Conservation (phyloP, 1,140 invertebrate genomes). For the Drosophila nannoptera region DNA sequence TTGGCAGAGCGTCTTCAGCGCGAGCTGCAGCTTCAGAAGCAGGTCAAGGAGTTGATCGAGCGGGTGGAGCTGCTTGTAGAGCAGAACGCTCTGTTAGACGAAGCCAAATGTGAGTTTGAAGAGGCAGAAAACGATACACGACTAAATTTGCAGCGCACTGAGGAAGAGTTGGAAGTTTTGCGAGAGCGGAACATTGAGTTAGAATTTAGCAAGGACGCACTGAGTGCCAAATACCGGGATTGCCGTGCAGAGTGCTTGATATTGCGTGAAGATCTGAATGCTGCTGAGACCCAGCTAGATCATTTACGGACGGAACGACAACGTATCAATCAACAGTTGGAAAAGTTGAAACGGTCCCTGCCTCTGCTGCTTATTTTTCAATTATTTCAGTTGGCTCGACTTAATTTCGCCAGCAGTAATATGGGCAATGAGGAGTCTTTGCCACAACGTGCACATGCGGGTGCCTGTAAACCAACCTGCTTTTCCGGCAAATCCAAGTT, state of each 20-base stretch:
- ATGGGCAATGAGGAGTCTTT: conserved; percentile 61
- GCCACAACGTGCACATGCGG: conserved; percentile 1
- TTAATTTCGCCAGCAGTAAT: not conserved
- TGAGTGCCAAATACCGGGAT: conserved; percentile 79
- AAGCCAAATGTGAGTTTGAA: conserved; percentile 84
- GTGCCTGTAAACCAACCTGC: not conserved
- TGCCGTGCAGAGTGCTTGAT: conserved; percentile 80
- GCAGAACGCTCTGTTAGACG: conserved; percentile 82
- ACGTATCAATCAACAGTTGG: conserved; percentile 81
- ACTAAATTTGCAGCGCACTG: conserved; percentile 82
- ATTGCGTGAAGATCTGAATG: conserved; percentile 63
- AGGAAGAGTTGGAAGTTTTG: conserved; percentile 76
- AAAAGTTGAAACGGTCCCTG: conserved; percentile 83
- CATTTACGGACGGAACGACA: conserved; percentile 82
- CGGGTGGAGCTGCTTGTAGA: conserved; percentile 81
- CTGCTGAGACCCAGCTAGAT: conserved; percentile 82
- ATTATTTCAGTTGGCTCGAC: conserved; percentile 39
- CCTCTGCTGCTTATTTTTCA: conserved; percentile 83
- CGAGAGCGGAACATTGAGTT: conserved; percentile 80
- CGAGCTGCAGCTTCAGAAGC: conserved; percentile 81
- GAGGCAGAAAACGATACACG: conserved; percentile 85
- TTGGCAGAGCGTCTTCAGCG: conserved; percentile 82
- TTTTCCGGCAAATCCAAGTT: not conserved
- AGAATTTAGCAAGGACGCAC: conserved; percentile 79
- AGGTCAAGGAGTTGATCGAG: conserved; percentile 81